A percentile compares a stretch with the other conserved stretches of the same genome.
phyloP scores from a whole-genome alignment of 2,113 vertebrate genomes.

The Oreochromis aureus region DNA sequence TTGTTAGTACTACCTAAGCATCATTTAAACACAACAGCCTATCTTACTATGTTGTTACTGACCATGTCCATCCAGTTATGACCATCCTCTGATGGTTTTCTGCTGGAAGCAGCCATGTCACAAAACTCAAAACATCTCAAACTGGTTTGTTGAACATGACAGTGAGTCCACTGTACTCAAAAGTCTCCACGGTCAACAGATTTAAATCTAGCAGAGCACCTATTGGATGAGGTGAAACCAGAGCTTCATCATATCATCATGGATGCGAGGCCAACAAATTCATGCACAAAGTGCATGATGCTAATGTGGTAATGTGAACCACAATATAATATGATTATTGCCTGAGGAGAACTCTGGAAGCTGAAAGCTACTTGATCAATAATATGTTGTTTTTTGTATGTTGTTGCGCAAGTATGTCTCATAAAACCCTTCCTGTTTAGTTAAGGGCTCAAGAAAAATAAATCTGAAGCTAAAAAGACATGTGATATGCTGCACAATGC shows the following conservation, averaged over 20 bases:
- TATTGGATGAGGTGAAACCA: not conserved
- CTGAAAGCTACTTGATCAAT: not conserved
- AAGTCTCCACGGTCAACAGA: not conserved
- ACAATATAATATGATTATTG: not conserved
- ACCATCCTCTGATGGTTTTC: not conserved
- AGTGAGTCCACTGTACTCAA: not conserved
- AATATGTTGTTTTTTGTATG: not conserved
- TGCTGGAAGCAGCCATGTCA: not conserved
- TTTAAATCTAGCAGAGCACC: not conserved
- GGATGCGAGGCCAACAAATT: fast-evolving
- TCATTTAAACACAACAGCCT: not conserved
- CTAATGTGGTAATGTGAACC: not conserved
- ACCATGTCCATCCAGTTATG: not conserved
- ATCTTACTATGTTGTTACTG: not conserved
- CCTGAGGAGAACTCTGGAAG: not conserved
- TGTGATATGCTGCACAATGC: not conserved
- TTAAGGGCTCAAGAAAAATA: not conserved
- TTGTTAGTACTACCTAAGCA: not conserved
- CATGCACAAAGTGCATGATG: not conserved
- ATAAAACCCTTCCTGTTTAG: not conserved
- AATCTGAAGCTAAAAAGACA: not conserved
- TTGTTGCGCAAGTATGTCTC: not conserved
- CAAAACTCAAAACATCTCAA: not conserved
- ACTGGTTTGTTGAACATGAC: not conserved
- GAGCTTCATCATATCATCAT: not conserved